Conservation (phyloP, 2,888 invertebrate genomes). For the Phania funesta region DNA sequence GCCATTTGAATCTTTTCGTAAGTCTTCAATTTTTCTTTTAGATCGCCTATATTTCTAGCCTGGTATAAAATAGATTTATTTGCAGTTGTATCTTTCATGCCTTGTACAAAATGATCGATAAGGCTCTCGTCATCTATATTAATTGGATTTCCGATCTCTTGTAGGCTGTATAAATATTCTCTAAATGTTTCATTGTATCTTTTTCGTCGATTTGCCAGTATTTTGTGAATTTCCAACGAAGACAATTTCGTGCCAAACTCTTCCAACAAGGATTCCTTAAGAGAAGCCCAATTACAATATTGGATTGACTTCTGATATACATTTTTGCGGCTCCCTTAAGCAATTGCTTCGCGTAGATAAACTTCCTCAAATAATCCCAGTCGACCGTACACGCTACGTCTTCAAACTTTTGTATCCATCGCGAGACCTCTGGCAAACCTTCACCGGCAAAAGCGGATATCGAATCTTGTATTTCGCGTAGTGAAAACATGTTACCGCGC, state of each 20-base stretch:
- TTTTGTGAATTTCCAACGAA: constrained; percentile 41
- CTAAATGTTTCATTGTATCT: neutral
- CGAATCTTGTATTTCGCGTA: constrained; percentile 43
- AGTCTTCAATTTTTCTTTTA: constrained; percentile 12
- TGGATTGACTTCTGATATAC: constrained; percentile 29
- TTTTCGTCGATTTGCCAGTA: constrained; percentile 41
- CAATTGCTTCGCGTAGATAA: constrained; percentile 51
- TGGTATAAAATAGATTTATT: constrained; percentile 1
- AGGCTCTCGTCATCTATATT: neutral
- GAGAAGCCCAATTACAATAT: constrained; percentile 1
- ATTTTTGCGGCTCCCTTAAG: constrained; percentile 28
- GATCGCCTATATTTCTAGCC: neutral
- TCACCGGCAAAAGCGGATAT: constrained; percentile 31
- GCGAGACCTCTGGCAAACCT: constrained; percentile 33
- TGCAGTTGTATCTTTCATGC: neutral
- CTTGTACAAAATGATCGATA: neutral
- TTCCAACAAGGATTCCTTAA: neutral
- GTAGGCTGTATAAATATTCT: neutral
- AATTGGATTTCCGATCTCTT: neutral
- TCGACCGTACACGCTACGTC: constrained; percentile 43
- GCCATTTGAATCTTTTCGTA: neutral
- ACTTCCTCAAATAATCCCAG: constrained; percentile 51
- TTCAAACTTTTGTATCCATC: constrained; percentile 56
- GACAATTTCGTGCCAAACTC: constrained; percentile 7
- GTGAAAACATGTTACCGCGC: constrained; percentile 1